phyloP scores from a whole-genome alignment of 1,140 invertebrate genomes.

The Coptotermes formosanus region DNA sequence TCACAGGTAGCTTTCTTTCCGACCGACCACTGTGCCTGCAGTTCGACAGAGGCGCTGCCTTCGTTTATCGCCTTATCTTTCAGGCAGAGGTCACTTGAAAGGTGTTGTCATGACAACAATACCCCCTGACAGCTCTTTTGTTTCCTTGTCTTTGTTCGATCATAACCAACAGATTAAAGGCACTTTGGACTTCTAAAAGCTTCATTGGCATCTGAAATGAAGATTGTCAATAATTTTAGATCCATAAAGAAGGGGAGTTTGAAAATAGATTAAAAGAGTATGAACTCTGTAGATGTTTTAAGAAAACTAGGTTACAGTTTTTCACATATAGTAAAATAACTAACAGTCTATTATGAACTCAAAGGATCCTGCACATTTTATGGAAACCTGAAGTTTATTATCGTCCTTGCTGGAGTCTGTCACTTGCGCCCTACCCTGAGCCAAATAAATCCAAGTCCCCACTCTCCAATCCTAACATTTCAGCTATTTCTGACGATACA shows the following conservation, averaged over 20 bases:
- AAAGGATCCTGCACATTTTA: too few species aligned
- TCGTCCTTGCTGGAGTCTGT: too few species aligned
- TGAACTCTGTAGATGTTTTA: too few species aligned
- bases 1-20: background rate
- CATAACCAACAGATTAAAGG: background rate
- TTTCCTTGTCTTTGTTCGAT: background rate
- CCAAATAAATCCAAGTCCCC: too few species aligned
- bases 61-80: background rate
- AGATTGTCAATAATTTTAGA: background rate
- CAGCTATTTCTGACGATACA: too few species aligned
- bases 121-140: background rate
- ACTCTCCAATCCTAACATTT: too few species aligned
- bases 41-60: background rate
- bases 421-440: too few species aligned
- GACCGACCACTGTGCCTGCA: background rate
- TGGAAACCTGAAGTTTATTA: too few species aligned
- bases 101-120: conserved; percentile 3
- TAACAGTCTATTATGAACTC: too few species aligned
- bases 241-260: background rate
- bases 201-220: background rate
- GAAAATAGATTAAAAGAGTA: background rate
- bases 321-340: too few species aligned
- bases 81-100: conserved; percentile 6
- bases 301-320: too few species aligned
- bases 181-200: background rate